Evolutionary conservation across 2,797 vertebrate species (phyloP).

Genomic region (Basileuterus tristriatus): DNA sequence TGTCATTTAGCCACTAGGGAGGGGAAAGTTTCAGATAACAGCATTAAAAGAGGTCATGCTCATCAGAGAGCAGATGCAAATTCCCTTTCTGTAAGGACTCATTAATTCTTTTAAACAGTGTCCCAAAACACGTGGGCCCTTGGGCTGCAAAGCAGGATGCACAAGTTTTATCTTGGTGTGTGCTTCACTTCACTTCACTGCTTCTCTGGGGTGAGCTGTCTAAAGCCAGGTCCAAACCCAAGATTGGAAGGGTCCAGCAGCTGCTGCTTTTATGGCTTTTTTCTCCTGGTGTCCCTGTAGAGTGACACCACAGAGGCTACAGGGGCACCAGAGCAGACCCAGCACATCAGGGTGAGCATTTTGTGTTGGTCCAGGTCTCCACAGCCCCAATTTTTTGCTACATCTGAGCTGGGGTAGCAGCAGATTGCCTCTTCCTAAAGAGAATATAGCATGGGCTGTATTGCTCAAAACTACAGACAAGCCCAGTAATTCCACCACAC

Average conservation of each 20-base stretch:
- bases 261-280: not conserved
- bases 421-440: not conserved
- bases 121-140: not conserved
- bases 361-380: not conserved
- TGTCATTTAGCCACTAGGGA: conserved; percentile 49
- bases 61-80: not conserved
- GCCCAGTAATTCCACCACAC: not conserved
- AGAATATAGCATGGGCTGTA: rapidly evolving
- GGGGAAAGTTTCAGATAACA: not conserved
- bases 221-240: not conserved
- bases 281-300: not conserved
- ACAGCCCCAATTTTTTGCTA: not conserved
- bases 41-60: conserved; percentile 37
- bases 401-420: not conserved
- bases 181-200: not conserved
- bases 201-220: not conserved
- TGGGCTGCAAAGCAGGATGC: not conserved
- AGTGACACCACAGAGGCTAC: not conserved
- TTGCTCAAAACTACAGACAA: not conserved
- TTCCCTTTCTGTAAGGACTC: conserved; percentile 40
- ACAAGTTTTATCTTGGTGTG: not conserved
- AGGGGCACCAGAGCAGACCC: not conserved
- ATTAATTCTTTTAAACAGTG: conserved; percentile 32
- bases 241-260: not conserved
- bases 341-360: not conserved